Percentiles rank a stretch among this genome's conserved stretches.
Conservation (phyloP, 2,888 invertebrate genomes). For the Cosmia pyralina region DNA sequence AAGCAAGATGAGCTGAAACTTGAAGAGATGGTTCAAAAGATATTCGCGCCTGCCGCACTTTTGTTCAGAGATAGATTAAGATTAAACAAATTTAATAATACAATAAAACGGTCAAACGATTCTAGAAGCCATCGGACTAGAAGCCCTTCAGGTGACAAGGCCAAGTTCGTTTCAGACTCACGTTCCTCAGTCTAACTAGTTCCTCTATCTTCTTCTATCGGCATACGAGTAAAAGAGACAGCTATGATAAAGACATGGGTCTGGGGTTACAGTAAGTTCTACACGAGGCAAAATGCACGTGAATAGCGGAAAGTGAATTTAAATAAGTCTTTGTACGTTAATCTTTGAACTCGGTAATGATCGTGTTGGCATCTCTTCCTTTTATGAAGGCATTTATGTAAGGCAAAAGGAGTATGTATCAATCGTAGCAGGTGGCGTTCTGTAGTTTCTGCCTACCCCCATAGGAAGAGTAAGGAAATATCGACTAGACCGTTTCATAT, state of each 20-base stretch:
- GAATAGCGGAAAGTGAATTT: conserved; percentile 4
- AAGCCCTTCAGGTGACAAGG: conserved; percentile 75
- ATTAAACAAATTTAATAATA: conserved; percentile 37
- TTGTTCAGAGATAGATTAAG: not conserved
- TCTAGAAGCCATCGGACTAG: conserved; percentile 42
- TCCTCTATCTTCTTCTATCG: conserved; percentile 18
- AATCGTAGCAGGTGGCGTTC: no score
- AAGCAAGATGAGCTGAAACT: not conserved
- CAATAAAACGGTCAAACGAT: conserved; percentile 27
- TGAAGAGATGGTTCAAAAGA: not conserved
- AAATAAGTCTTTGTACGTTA: conserved; percentile 9
- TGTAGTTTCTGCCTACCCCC: no score
- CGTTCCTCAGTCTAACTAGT: conserved; percentile 40
- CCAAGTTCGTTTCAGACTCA: conserved; percentile 69
- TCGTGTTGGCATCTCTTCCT: conserved; percentile 15
- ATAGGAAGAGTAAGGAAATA: not conserved
- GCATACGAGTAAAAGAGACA: conserved; percentile 31
- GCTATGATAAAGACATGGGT: conserved; percentile 1
- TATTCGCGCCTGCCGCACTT: not conserved
- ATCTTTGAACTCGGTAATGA: conserved; percentile 42
- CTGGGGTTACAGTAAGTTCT: conserved; percentile 31
- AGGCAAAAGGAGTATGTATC: no score
- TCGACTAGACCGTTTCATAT: conserved; percentile 11
- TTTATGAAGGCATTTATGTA: conserved; percentile 14
- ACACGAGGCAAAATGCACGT: conserved; percentile 24